Base-by-base conservation (phyloP, 2,888 invertebrate species). In the Drosophila diplacantha region DNA sequence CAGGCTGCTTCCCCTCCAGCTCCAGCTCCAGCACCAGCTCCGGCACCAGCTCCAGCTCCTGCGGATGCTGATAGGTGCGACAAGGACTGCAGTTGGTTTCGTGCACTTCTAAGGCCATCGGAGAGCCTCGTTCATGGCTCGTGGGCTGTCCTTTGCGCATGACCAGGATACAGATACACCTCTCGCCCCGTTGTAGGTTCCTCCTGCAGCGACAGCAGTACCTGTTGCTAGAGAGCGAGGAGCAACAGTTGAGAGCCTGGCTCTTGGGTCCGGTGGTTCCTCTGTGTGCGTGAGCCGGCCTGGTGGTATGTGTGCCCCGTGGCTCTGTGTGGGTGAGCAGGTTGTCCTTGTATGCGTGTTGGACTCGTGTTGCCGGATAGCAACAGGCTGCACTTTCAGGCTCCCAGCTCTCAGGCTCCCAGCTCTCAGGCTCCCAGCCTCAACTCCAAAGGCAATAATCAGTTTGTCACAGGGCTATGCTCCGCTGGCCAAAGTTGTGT, bases 191-290 rank as follows among this genome's bases (percentile, higher is more conserved):
- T 16, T 8, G 56, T 39, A 46, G 62, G 34, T 16, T 22, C 62
- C n/a, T 41, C 41, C 38, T 14, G 5, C 22, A 5, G 22, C 22
- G 5, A 20, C 12, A 18, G n/a, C 47, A 53, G 73, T 77, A 85
- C 86, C 86, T 85, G 85, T 85, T 86, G 85, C 85, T 81, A 81
- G 69, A 81, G 74, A 72, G 75, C 75, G 73, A 82, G 85, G 76
- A 83, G 85, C 83, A 85, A 85, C 85, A 83, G 84, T 81, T 84
- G 83, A 72, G 64, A 73, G 63, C 46, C 55, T 41, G 61, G 38
- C 24, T 2, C n/a, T 9, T 11, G 14, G 4, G 34, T 43, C 20
- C 24, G 24, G 24, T 41, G 24, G 24, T 41, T 8, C 14, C 39
- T 39, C 53, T 55, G 62, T 60, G 49, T 73, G 64, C 20, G 47